Evolutionary conservation across 2,113 vertebrate genomes (phyloP).

Genomic region (Poicephalus meyeri): DNA sequence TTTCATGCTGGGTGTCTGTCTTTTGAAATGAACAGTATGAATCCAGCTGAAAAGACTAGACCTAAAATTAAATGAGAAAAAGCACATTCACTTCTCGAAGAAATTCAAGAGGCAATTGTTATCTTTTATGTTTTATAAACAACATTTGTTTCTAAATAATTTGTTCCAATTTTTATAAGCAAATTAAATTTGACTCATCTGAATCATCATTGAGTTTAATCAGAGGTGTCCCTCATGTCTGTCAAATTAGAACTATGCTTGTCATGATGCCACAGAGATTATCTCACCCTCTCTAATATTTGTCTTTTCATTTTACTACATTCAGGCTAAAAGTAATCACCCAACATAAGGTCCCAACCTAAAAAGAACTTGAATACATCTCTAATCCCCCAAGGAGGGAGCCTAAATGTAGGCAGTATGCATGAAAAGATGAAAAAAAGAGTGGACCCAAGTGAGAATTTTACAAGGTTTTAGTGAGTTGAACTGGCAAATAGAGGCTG

Average conservation of each 20-base stretch:
- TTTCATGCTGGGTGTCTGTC: not conserved
- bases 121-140: constrained; percentile 23
- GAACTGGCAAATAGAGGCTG: not conserved
- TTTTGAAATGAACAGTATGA: not conserved
- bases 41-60: not conserved
- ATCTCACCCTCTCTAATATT: not conserved
- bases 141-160: not conserved
- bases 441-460: not conserved
- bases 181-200: not conserved
- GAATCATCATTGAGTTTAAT: not conserved
- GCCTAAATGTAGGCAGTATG: not conserved
- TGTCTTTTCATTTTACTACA: not conserved
- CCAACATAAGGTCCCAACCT: not conserved
- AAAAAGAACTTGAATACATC: not conserved
- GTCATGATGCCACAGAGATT: not conserved
- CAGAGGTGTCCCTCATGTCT: not conserved
- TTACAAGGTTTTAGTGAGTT: not conserved
- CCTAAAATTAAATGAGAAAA: not conserved
- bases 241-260: constrained; percentile 34
- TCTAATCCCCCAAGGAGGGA: not conserved
- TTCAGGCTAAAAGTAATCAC: not conserved
- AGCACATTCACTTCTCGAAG: not conserved
- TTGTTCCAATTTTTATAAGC: not conserved
- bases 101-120: not conserved
- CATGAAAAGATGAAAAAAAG: not conserved